A percentile compares a stretch with the other conserved stretches of the same genome.
These are phyloP conservation scores for Tenebrosternarchus preto DNA, from an alignment of 2,113 vertebrate species.

Conservation along the genomic window DNA sequence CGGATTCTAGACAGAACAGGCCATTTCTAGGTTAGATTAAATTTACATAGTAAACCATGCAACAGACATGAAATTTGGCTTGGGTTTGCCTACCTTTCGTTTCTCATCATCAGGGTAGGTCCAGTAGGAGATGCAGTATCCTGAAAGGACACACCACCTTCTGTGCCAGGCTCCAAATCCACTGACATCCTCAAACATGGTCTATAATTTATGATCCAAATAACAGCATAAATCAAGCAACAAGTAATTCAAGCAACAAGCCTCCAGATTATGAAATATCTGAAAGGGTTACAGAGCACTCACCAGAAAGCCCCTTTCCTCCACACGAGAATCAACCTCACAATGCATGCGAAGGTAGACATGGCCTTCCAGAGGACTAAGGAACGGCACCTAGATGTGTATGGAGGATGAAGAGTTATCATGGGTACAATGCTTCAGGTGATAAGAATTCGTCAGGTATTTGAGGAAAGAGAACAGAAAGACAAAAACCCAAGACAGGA, in stretches of 20 bases:
- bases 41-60: neutral
- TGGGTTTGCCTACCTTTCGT: slow-evolving; percentile 78
- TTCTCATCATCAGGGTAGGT: slow-evolving; percentile 96
- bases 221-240: neutral
- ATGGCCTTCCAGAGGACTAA: slow-evolving; percentile 92
- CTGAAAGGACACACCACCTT: slow-evolving; percentile 92
- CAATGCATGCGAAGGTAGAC: slow-evolving; percentile 91
- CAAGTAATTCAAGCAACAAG: neutral
- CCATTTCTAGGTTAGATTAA: neutral
- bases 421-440: neutral
- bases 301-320: slow-evolving; percentile 93
- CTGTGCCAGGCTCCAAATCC: slow-evolving; percentile 97
- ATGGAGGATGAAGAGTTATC: neutral
- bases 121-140: slow-evolving; percentile 96
- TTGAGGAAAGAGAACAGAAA: neutral
- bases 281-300: slow-evolving; percentile 55
- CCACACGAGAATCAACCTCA: slow-evolving; percentile 85
- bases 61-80: neutral
- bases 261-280: neutral
- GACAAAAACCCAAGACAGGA: neutral
- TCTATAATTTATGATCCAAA: slow-evolving; percentile 67
- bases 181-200: slow-evolving; percentile 98
- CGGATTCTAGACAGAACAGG: slow-evolving; percentile 75
- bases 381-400: slow-evolving; percentile 83
- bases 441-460: neutral